phyloP scores from a whole-genome alignment of 2,797 vertebrate species.

The Rhabdomys pumilio region DNA sequence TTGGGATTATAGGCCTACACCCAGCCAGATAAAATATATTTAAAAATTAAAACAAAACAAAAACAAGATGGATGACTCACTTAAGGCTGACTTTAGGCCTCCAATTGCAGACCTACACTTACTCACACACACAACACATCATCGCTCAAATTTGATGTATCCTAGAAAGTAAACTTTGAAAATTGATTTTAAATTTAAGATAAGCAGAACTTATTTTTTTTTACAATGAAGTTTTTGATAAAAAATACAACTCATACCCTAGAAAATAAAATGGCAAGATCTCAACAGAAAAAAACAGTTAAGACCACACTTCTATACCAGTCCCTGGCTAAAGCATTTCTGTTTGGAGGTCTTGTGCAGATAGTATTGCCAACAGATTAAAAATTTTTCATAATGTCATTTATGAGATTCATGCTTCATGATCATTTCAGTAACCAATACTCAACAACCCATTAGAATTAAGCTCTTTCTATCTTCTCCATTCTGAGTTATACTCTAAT shows the following conservation, averaged over 20 bases:
- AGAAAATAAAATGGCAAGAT: slow-evolving; percentile 34
- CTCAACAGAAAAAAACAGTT: not conserved
- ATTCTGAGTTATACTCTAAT: slow-evolving; percentile 65
- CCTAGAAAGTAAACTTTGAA: slow-evolving; percentile 18
- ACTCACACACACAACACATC: not conserved
- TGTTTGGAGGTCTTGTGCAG: slow-evolving; percentile 11
- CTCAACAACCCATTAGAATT: slow-evolving; percentile 64
- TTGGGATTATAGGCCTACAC: not conserved
- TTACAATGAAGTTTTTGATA: not conserved
- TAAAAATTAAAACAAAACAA: not conserved
- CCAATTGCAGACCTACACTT: not conserved
- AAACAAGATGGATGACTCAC: not conserved
- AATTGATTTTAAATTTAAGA: slow-evolving; percentile 38
- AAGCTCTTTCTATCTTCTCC: slow-evolving; percentile 20
- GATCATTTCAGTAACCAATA: slow-evolving; percentile 61
- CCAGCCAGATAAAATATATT: not conserved
- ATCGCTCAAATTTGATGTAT: slow-evolving; percentile 15
- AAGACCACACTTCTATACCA: slow-evolving; percentile 19
- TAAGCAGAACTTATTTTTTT: slow-evolving; percentile 26
- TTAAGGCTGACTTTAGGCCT: not conserved
- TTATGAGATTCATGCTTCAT: slow-evolving; percentile 58
- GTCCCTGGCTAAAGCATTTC: slow-evolving; percentile 24
- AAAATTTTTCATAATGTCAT: slow-evolving; percentile 46
- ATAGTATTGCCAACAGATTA: slow-evolving; percentile 25
- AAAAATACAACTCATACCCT: slow-evolving; percentile 27